These are phyloP conservation scores for Misgurnus mizolepis DNA, from an alignment of 2,113 vertebrate genomes.

Conservation along the genomic window DNA sequence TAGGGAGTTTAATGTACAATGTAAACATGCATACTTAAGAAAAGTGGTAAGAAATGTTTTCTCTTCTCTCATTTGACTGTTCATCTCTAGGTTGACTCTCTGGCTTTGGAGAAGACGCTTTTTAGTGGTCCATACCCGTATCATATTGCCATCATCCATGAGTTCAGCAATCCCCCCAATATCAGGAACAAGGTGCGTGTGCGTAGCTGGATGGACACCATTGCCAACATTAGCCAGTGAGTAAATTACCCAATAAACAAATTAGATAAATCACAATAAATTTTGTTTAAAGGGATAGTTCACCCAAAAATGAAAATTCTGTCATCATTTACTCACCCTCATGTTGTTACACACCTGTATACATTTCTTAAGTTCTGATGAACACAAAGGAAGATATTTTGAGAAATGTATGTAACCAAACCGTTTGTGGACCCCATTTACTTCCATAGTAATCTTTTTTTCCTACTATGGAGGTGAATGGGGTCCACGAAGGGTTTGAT, in stretches of 20 bases:
- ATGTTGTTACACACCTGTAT: no score
- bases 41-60: background rate
- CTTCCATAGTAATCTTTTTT: no score
- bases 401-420: no score
- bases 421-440: no score
- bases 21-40: background rate
- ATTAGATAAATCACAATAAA: no score
- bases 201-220: slow-evolving; percentile 98
- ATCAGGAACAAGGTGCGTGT: slow-evolving; percentile 97
- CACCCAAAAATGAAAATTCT: no score
- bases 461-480: no score
- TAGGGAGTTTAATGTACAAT: background rate
- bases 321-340: no score
- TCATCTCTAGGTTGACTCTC: slow-evolving; percentile 83
- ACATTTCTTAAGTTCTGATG: no score
- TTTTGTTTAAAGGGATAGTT: no score
- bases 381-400: no score
- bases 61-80: background rate
- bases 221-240: slow-evolving; percentile 98
- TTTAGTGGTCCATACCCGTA: slow-evolving; percentile 97
- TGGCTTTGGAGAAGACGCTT: slow-evolving; percentile 89
- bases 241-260: slow-evolving; percentile 57
- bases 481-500: no score
- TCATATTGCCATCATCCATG: slow-evolving; percentile 95
- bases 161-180: slow-evolving; percentile 97